Evolutionary conservation across 2,797 vertebrate species (phyloP), one percentile per base, ranked within the genome.

Genomic region (Allobates femoralis): DNA sequence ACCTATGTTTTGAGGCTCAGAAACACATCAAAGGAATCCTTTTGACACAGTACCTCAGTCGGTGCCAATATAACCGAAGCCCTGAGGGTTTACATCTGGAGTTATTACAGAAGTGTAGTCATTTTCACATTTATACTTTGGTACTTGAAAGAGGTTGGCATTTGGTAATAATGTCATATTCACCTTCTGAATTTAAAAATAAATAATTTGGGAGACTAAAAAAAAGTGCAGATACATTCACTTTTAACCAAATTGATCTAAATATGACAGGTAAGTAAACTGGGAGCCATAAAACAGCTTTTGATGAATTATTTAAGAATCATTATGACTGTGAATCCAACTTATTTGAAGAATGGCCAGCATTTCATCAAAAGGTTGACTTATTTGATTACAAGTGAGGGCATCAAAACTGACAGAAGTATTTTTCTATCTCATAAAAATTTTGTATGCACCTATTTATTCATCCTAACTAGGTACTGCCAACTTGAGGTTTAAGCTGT

Each of bases 271-370:
- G 53, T 41, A 56, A 85, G 74, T 55, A 69, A 32, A 79, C 51
- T 79, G 84, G 75, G 75, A 79, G 56, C 46, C 26, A 79, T 85
- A 85, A 85, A 85, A 64, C 75, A 85, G 19, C 2, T 79, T 85
- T 79, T 79, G 34, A 85, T 79, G 67, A 85, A 85, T 69, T 56
- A 69, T 85, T 66, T 79, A 85, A 79, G 58, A 85, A 66, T 85
- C 62, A 85, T 67, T 78, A 69, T 34, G 62, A 23, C 55, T 32
- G 21, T 58, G 30, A 71, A 69, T 69, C 60, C 67, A 53, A 50
- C 28, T 55, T 79, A 19, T 37, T 34, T 71, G 55, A 85, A 79
- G 34, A 85, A 51, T 26, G 50, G 30, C 66, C 46, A 56, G 32
- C 21, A 58, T 85, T 79, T 79, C 50, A 69, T 79, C 41, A 69